These are phyloP conservation scores for Mythimna vitellina DNA, from an alignment of 2,888 invertebrate species.

Conservation along the genomic window DNA sequence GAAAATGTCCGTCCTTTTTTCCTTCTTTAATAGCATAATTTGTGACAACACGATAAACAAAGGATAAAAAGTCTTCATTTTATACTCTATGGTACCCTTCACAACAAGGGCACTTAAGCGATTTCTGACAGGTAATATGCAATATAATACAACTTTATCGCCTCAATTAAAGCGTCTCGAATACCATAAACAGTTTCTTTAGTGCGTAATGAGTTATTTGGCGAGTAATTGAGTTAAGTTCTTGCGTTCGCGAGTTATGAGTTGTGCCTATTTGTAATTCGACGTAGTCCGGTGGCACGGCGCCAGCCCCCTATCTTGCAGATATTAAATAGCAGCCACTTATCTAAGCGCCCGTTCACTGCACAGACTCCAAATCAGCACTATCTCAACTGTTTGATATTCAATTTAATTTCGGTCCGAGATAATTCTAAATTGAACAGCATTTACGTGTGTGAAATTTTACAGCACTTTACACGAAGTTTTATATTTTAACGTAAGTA, in stretches of 20 bases:
- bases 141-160: conserved; percentile 45
- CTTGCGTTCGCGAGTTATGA: conserved; percentile 60
- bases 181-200: conserved; percentile 46
- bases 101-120: conserved; percentile 36
- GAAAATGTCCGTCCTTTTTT: conserved; percentile 7
- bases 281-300: conserved; percentile 72
- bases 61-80: conserved; percentile 40
- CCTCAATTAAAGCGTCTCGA: conserved; percentile 40
- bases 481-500: conserved; percentile 19
- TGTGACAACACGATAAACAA: conserved; percentile 40
- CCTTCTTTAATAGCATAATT: conserved; percentile 41
- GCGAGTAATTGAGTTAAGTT: conserved; percentile 46
- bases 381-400: conserved; percentile 78
- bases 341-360: conserved; percentile 78
- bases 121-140: conserved; percentile 47
- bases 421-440: conserved; percentile 70
- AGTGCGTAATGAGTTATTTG: conserved; percentile 42
- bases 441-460: conserved; percentile 51
- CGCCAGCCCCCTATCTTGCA: conserved; percentile 73
- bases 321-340: conserved; percentile 85
- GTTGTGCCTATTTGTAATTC: conserved; percentile 64
- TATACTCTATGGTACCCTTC: conserved; percentile 18
- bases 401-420: conserved; percentile 77
- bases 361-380: conserved; percentile 79
- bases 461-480: conserved; percentile 20